Conservation (phyloP, 1,140 invertebrate species). For the Lamellibrachia luymesi region DNA sequence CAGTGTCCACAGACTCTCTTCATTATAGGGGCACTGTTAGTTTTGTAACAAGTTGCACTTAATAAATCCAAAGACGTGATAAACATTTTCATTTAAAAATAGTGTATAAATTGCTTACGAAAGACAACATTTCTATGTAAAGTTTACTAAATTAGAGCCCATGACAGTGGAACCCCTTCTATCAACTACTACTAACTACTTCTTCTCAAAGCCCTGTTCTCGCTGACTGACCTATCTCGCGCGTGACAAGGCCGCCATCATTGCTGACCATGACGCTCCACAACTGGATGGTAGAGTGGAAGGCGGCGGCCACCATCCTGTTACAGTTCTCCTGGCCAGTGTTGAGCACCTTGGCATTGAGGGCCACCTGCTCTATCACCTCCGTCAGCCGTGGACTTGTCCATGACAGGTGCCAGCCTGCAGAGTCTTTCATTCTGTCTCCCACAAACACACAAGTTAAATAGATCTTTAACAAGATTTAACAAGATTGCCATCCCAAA, state of each 20-base stretch:
- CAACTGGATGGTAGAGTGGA: constrained; percentile 76
- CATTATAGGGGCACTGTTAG: not conserved
- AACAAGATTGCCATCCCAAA: no score
- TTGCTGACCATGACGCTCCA: constrained; percentile 76
- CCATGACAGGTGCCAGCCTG: constrained; percentile 93
- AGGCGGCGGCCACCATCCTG: constrained; percentile 89
- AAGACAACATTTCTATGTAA: no score
- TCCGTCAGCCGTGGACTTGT: constrained; percentile 88
- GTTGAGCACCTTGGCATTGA: constrained; percentile 86
- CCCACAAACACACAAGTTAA: no score
- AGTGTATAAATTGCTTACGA: no score
- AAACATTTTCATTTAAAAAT: no score
- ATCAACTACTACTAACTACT: no score
- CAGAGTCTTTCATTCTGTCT: constrained; percentile 86
- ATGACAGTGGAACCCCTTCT: no score
- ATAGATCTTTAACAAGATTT: no score
- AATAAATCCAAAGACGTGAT: no score
- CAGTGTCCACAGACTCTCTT: not conserved
- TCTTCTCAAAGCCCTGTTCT: not conserved
- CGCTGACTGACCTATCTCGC: constrained; percentile 70
- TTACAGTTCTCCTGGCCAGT: constrained; percentile 60
- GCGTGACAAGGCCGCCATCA: constrained; percentile 70
- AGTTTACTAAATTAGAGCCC: no score
- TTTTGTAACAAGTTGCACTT: no score
- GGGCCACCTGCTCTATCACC: constrained; percentile 86